Conservation (phyloP, 2,797 vertebrate species). For the Rousettus madagascariensis region DNA sequence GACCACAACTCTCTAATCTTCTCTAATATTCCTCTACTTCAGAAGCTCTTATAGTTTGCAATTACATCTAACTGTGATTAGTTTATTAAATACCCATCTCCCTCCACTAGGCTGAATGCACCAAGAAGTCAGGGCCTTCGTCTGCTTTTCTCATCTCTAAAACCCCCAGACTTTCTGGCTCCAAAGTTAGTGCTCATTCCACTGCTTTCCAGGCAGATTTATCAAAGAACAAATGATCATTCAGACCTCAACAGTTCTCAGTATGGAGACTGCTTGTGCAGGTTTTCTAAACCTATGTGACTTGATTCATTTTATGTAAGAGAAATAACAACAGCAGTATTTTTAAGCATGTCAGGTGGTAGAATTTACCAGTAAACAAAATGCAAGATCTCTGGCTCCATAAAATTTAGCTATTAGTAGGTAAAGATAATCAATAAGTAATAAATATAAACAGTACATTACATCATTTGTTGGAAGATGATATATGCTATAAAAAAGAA, state of each 20-base stretch:
- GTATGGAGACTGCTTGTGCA: not conserved
- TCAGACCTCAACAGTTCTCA: not conserved
- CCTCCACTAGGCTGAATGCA: not conserved
- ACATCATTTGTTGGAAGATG: not conserved
- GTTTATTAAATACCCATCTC: not conserved
- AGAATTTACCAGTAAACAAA: not conserved
- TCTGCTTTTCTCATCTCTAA: not conserved
- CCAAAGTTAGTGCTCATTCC: not conserved
- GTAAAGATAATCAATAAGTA: not conserved
- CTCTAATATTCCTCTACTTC: not conserved
- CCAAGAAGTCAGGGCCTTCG: not conserved
- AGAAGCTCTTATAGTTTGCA: not conserved
- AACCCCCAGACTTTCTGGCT: not conserved
- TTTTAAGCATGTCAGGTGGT: not conserved
- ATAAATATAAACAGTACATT: not conserved
- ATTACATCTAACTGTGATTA: not conserved
- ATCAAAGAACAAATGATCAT: not conserved
- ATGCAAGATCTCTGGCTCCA: not conserved
- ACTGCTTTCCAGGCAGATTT: not conserved
- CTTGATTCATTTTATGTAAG: not conserved
- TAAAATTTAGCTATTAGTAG: not conserved
- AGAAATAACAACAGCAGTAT: not conserved
- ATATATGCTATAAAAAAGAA: not conserved
- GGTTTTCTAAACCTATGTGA: not conserved
- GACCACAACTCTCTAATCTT: not conserved